Evolutionary conservation across 2,888 invertebrate species (phyloP).

Genomic region (Cheilosia impressa): DNA sequence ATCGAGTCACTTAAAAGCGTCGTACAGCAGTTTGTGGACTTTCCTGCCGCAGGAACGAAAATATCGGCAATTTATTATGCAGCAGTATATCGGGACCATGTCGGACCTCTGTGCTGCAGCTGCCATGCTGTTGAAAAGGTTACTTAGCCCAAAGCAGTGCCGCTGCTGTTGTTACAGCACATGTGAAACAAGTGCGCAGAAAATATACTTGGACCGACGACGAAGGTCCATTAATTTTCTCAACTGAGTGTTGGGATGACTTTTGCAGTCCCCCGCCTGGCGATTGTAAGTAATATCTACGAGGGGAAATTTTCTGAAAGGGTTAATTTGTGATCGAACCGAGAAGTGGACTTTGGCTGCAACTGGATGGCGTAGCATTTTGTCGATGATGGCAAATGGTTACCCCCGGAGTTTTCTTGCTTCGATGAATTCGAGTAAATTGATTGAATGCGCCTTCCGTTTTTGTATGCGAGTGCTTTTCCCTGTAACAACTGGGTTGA

Average conservation of each 20-base stretch:
- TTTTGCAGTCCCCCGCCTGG: background rate
- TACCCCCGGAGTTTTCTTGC: background rate
- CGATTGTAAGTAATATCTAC: background rate
- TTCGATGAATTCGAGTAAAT: conserved; percentile 14
- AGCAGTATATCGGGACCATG: background rate
- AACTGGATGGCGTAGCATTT: background rate
- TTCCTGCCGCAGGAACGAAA: background rate
- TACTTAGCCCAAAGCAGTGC: background rate
- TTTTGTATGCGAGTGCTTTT: background rate
- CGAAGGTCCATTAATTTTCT: conserved; percentile 14
- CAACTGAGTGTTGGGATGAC: no score
- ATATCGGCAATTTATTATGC: background rate
- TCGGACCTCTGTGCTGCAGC: background rate
- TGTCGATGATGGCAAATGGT: background rate
- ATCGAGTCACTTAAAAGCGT: background rate
- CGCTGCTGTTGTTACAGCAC: background rate
- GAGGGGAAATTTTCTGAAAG: background rate
- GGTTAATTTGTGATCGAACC: conserved; percentile 10
- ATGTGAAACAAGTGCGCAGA: background rate
- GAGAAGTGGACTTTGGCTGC: background rate
- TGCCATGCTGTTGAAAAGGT: background rate
- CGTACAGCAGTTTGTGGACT: background rate
- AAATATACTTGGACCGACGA: background rate
- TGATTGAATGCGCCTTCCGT: conserved; percentile 1
- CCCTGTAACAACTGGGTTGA: background rate